Evolutionary conservation across 2,797 vertebrate genomes (phyloP), one percentile per base, ranked within the genome.

Genomic region (Esox masquinongy): DNA sequence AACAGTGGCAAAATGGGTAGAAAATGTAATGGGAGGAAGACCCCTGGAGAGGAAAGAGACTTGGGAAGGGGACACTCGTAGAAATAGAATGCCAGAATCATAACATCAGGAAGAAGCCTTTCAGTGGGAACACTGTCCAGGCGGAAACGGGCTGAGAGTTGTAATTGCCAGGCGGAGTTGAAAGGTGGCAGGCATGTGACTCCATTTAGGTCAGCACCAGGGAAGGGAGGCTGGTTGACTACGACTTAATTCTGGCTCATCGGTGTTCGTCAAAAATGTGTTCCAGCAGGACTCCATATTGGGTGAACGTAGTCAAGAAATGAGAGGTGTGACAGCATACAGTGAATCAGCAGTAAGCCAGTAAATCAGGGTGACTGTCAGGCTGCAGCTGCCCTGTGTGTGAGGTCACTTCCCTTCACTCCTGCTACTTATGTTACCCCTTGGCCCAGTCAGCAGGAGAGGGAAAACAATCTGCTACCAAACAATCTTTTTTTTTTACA

Each of bases 211-310:
- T 29, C 14, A 15, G 26, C 26, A 26, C 26, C 61, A 68, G 39
- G 26, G 56, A 34, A 69, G 19, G 3, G 0, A 15, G 4, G 34
- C 36, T 61, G 80, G 17, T 15, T n/a, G 51, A 56, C 19, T 34
- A 24, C 17, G 5, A 56, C 63, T 39, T 67, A 22, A 64, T 53
- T 75, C 29, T 14, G 51, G 31, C 36, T 76, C 74, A 31, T 34
- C 83, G 53, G 74, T 63, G 51, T 39, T 31, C 29, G 66, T 68
- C 16, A 68, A 12, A n/a, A 1, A 8, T 8, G 31, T 39, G 16
- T 3, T 5, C 15, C 9, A 15, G 17, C 2, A 39, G 39, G 22
- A 69, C n/a, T 2, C 12, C 43, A 70, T 70, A 26, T 47, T 49
- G 68, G 68, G 39, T 43, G 39, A 43, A 43, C 5, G 9, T 43